A percentile compares a stretch with the other conserved stretches of the same genome.
Conservation (phyloP, 2,797 vertebrate genomes). For the Lycodopsis pacificus region DNA sequence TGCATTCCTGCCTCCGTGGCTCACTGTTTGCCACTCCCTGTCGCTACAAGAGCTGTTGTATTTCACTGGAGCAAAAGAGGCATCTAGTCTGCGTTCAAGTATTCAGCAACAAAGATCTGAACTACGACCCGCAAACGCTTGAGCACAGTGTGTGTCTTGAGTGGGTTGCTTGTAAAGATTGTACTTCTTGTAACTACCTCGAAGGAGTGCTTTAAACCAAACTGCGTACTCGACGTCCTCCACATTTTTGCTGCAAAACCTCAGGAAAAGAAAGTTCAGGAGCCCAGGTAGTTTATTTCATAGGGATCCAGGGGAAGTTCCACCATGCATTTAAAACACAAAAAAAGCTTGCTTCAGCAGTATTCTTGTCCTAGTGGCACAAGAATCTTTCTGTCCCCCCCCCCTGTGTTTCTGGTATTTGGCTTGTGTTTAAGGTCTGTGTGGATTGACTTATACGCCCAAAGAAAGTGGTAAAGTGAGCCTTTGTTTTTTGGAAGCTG, state of each 20-base stretch:
- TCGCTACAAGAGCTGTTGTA: slow-evolving; percentile 41
- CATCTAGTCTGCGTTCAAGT: slow-evolving; percentile 21
- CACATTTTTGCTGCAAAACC: slow-evolving; percentile 2
- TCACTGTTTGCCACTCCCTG: slow-evolving; percentile 45
- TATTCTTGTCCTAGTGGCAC: slow-evolving; percentile 4
- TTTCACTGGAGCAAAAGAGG: slow-evolving; percentile 46
- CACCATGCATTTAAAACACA: not conserved
- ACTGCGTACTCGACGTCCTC: not conserved
- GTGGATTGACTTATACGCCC: slow-evolving; percentile 24
- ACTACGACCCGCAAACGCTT: slow-evolving; percentile 37
- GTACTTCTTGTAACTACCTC: slow-evolving; percentile 9
- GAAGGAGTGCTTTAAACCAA: slow-evolving; percentile 4
- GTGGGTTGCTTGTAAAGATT: slow-evolving; percentile 33
- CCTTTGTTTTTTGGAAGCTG: slow-evolving; percentile 48
- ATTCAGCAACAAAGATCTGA: slow-evolving; percentile 41
- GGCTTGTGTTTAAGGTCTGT: slow-evolving; percentile 14
- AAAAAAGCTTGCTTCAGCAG: not conserved
- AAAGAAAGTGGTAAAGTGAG: slow-evolving; percentile 22
- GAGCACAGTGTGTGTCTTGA: slow-evolving; percentile 24
- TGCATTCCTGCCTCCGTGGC: slow-evolving; percentile 40
- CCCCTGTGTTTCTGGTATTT: not conserved
- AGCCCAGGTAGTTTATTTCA: not conserved
- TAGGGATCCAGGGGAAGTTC: not conserved
- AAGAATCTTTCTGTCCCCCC: slow-evolving; percentile 22
- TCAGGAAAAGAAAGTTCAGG: not conserved